Evolutionary conservation across 2,888 invertebrate species (phyloP).

Genomic region (Nasonia oneida): DNA sequence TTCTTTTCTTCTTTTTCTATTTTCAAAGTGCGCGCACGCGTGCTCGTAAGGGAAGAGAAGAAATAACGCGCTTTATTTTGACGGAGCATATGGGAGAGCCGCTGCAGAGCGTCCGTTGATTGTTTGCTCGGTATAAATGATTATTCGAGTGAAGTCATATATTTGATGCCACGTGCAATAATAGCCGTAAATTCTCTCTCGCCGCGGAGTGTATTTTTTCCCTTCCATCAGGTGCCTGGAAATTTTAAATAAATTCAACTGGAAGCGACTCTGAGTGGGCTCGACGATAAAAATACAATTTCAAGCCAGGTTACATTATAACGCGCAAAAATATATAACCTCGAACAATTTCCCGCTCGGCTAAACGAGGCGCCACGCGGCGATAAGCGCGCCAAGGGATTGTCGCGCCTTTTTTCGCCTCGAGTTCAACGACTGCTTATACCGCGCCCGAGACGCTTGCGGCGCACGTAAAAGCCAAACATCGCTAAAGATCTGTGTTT

Average conservation of each 20-base stretch:
- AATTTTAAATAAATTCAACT: neutral
- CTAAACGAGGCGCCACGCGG: slow-evolving; percentile 14
- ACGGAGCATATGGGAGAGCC: neutral
- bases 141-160: slow-evolving; percentile 30
- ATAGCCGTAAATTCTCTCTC: neutral
- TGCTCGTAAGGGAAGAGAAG: neutral
- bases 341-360: slow-evolving; percentile 9
- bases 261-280: too few relatives aligned
- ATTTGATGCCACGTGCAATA: slow-evolving; percentile 37
- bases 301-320: neutral
- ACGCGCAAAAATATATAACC: neutral
- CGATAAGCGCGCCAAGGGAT: slow-evolving; percentile 13
- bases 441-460: neutral
- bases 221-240: neutral
- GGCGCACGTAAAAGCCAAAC: neutral
- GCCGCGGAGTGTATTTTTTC: neutral
- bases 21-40: neutral
- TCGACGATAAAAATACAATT: neutral
- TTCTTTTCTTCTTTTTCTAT: neutral
- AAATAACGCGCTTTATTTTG: slow-evolving; percentile 35
- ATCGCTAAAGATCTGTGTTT: neutral
- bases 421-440: slow-evolving; percentile 1
- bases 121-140: slow-evolving; percentile 24
- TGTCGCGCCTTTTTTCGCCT: neutral
- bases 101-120: neutral